Evolutionary conservation across 1,140 invertebrate genomes (phyloP).

Genomic region (Frieseomelitta varia): DNA sequence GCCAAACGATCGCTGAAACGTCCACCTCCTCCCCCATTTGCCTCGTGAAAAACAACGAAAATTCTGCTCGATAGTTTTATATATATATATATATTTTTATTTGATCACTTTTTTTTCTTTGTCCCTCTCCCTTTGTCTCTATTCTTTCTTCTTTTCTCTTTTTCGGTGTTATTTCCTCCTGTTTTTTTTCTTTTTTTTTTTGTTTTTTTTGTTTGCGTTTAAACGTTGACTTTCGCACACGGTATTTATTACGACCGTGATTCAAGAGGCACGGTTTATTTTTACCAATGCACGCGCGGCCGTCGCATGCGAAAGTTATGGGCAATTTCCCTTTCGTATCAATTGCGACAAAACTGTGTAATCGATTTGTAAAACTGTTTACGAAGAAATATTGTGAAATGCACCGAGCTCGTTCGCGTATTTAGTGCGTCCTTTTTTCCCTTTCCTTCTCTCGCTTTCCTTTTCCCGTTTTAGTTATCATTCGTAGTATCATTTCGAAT

Average conservation of each 20-base stretch:
- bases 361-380: slow-evolving; percentile 28
- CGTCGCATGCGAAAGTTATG: slow-evolving; percentile 13
- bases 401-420: not conserved
- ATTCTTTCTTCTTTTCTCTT: not conserved
- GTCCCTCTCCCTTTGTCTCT: not conserved
- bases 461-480: not conserved
- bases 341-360: slow-evolving; percentile 26
- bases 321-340: slow-evolving; percentile 36
- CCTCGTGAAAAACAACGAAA: not conserved
- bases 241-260: slow-evolving; percentile 13
- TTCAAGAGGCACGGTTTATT: slow-evolving; percentile 9
- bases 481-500: not conserved
- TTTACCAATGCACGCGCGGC: not conserved
- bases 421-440: not conserved
- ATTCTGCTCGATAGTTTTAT: not conserved
- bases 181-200: too few species aligned
- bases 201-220: not conserved
- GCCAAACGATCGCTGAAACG: slow-evolving; percentile 4
- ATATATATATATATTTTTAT: too few species aligned
- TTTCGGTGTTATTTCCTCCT: not conserved
- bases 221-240: not conserved
- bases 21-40: not conserved
- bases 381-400: slow-evolving; percentile 4
- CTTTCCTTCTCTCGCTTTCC: not conserved
- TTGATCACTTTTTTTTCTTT: too few species aligned